Evolutionary conservation across 2,113 vertebrate species (phyloP), one percentile per base, ranked within the genome.

Genomic region (Callopanchax toddi): DNA sequence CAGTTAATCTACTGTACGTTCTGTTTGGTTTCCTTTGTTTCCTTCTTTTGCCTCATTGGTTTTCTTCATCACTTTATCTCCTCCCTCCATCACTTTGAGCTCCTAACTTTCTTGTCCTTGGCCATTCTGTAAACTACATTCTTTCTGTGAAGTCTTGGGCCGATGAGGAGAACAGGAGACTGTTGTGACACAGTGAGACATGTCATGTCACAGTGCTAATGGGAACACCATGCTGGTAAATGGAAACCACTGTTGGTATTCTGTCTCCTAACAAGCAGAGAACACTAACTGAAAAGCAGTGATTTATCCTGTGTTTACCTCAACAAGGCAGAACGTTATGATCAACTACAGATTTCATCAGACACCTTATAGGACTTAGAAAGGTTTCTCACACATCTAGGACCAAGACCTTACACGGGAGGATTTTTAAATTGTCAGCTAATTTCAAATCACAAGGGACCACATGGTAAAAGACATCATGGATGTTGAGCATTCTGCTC

Each of bases 1-100:
- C 60, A 64, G 44, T 64, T 76, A 73, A 75, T 78, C 67, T 78
- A 9, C 67, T 54, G 64, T 66, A 55, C 11, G 5, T 15, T 15
- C 58, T 48, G 55, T n/a, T 42, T 66, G 0, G 16, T 74, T 65
- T 62, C 37, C 25, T 50, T 70, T 44, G 11, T n/a, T n/a, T n/a
- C n/a, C n/a, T n/a, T n/a, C n/a, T n/a, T 34, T 42, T 39, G 18
- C 9, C 36, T 49, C 52, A 25, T 20, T 1, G 0, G 18, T 54
- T 45, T 44, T 44, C 44, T 5, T 60, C 29, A 39, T 16, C 36
- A 6, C 20, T 26, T 53, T 20, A 4, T 48, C 13, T 42, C 40
- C 60, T 49, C 22, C 49, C 18, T 44, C 62, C 50, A 6, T 17
- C 17, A 6, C n/a, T 55, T 22, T 32, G n/a, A n/a, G n/a, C 5